Evolutionary conservation across 2,113 vertebrate genomes (phyloP), one percentile per base, ranked within the genome.

Genomic region (Rostratula benghalensis): DNA sequence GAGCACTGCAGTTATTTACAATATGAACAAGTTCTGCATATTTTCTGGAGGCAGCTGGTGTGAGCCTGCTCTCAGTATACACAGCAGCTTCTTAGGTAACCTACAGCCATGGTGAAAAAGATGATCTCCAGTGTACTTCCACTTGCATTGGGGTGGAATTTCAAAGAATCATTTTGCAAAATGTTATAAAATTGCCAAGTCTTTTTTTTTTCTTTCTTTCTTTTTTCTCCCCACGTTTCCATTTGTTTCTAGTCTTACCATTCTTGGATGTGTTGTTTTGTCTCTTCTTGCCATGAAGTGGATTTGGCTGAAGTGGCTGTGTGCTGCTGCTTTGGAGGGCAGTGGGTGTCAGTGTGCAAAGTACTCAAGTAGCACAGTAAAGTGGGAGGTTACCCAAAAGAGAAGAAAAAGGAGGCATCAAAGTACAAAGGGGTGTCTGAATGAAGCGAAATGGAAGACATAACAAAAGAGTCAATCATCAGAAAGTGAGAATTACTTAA

Each of bases 1-100:
- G 70, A 91, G 84, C 59, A 54, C 82, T 90, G 75, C 91, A 86
- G 81, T 85, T 94, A 37, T n/a, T 95, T 91, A 50, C 59, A 57
- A 5, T 69, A 24, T 30, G 45, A 79, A 13, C 25, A 64, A 85
- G 57, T 69, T 69, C 73, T 73, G 33, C 48, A 3, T 61, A 12
- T 84, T 60, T 88, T 67, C 71, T 51, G 70, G 53, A 91, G 78
- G 70, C 48, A 93, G 82, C 59, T 85, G 78, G 6, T 85, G 84
- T 31, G 39, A 31, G 45, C 22, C 24, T 82, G 48, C 57, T 80
- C 53, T 79, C 48, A 16, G 7, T 59, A 22, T 20, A 50, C 37
- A 28, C 24, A 35, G 61, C 54, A 64, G 17, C 21, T 43, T 74
- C 70, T 63, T 56, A 30, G 60, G 31, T 74, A 63, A 84, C 60